Conservation (phyloP, 2,888 invertebrate species). For the Cryptocephalus primarius region DNA sequence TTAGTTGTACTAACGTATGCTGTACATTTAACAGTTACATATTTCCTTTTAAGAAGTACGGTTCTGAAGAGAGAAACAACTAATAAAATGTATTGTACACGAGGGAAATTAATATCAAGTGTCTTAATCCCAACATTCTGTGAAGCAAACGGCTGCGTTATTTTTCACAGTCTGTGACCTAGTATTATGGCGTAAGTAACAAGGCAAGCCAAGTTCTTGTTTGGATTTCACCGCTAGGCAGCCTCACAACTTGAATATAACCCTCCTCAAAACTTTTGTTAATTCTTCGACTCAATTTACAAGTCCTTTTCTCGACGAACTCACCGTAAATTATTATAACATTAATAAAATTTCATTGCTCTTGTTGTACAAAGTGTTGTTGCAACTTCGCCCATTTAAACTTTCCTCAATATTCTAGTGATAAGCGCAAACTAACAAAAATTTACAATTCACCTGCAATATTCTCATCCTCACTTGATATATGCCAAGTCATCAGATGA, state of each 20-base stretch:
- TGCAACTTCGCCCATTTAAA: not conserved
- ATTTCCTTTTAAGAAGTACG: constrained; percentile 10
- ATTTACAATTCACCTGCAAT: too few species aligned
- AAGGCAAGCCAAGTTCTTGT: constrained; percentile 30
- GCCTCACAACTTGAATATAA: constrained; percentile 14
- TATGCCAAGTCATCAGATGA: too few species aligned
- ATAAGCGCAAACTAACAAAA: too few species aligned
- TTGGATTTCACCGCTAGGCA: constrained; percentile 20
- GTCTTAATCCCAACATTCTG: constrained; percentile 39
- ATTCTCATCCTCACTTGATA: too few species aligned
- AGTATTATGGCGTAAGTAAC: constrained; percentile 33
- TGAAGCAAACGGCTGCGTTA: constrained; percentile 36
- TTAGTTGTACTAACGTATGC: too few species aligned
- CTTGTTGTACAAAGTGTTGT: not conserved
- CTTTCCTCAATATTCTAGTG: not conserved
- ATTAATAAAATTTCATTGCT: not conserved
- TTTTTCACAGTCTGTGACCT: constrained; percentile 37
- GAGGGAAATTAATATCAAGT: constrained; percentile 42
- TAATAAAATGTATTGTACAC: constrained; percentile 41
- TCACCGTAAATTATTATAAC: constrained; percentile 5
- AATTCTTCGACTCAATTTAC: constrained; percentile 29
- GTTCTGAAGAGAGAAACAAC: constrained; percentile 36
- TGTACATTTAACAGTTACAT: too few species aligned
- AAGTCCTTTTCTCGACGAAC: constrained; percentile 7
- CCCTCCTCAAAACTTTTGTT: constrained; percentile 19